Percentiles rank a stretch among this genome's conserved stretches.
These are phyloP conservation scores for Pelecanus crispus DNA, from an alignment of 2,113 vertebrate species.

Conservation along the genomic window DNA sequence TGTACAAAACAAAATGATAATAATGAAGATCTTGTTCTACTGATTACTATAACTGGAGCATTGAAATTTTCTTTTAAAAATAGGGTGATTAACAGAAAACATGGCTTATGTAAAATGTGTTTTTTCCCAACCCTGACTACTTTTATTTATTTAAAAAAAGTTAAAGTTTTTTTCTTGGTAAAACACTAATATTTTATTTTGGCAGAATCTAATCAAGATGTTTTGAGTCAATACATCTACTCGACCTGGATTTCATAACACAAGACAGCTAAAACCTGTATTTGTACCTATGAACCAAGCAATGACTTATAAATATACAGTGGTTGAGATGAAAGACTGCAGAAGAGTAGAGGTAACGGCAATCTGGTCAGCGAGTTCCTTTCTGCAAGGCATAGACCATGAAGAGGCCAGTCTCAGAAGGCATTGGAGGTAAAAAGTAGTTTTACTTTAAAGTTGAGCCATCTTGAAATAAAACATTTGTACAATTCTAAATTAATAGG, in stretches of 20 bases:
- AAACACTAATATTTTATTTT: neutral
- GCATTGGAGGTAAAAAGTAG: neutral
- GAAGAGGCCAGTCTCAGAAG: neutral
- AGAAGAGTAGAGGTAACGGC: neutral
- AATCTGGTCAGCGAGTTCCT: neutral
- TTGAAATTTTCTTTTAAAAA: neutral
- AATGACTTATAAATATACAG: neutral
- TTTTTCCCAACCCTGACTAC: neutral
- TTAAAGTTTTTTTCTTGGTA: neutral
- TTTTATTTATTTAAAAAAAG: neutral
- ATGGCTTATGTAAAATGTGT: neutral
- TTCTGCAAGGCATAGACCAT: neutral
- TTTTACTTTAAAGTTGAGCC: neutral
- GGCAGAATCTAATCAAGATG: neutral
- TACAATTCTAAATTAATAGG: neutral
- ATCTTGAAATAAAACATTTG: neutral
- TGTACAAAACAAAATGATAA: neutral
- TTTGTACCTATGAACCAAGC: accelerated
- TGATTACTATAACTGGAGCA: neutral
- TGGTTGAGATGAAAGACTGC: neutral
- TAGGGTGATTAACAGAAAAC: neutral
- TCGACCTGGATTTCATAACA: neutral
- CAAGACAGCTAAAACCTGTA: neutral
- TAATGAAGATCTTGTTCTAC: neutral
- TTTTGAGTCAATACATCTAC: neutral